Base-by-base conservation (phyloP, 2,113 vertebrate genomes). In the Vimba vimba region DNA sequence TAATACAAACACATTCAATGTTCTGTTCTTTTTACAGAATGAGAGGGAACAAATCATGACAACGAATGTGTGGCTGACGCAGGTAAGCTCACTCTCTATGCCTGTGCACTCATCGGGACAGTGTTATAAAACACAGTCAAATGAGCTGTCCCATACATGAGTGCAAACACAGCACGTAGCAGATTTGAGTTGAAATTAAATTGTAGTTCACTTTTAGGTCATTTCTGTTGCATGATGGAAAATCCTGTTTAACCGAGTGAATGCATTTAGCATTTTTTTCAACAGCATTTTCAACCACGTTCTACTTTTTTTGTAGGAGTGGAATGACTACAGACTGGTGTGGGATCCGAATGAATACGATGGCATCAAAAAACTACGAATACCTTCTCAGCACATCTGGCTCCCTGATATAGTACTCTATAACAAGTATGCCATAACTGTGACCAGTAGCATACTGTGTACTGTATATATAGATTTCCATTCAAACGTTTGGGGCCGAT, bases 1-100 rank as follows among this genome's bases (percentile, higher is more conserved):
- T 23, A 23, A 57, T 23, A 11, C 23, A 59, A 82, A 52, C 9
- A 55, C 21, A 19, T 15, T 30, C 39, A 52, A 9, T 73, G 43
- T 10, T 57, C 45, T 85, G 23, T 82, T 87, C 60, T 73, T 33
- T 86, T 92, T 79, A 62, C 90, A 96, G 95, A 96, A 96, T 76
- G 95, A 96, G 82, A 90, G 95, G 57, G 95, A 96, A 74, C 95
- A 96, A 90, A 95, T 96, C 52, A 96, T 96, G 95, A 96, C 95
- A 0, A 96, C 95, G 47, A 95, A 96, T 83, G 85, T 95, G 88
- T 96, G 95, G 95, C 92, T 96, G 81, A 95, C 87, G 80, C 95
- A 96, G 95, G 95, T 95, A 90, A 82, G 85, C 60, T 69, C 39
- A 52, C 55, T 39, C 8, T 52, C 39, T 71, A 12, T 57, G 6